These are phyloP conservation scores for Psilanteris sp. DNA, from an alignment of 1,140 invertebrate species.

Conservation along the genomic window DNA sequence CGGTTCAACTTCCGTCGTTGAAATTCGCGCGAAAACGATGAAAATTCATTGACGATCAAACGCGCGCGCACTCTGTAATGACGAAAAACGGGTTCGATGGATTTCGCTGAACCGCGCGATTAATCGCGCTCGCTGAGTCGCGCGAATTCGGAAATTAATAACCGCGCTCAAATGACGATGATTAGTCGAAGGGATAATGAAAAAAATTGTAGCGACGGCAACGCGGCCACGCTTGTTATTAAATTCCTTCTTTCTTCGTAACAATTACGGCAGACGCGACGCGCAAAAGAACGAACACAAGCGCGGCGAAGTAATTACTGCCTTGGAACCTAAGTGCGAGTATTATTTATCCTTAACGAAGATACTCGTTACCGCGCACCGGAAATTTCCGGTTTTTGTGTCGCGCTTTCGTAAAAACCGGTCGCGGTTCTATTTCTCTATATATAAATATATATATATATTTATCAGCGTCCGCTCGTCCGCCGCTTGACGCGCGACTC, in stretches of 20 bases:
- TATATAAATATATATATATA: constrained; percentile 30
- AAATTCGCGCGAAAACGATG: too few relatives aligned
- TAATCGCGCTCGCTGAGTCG: too few relatives aligned
- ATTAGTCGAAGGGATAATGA: too few relatives aligned
- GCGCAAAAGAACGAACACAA: constrained; percentile 21
- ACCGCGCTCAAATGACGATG: not conserved
- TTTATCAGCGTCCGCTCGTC: too few relatives aligned
- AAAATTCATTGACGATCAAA: too few relatives aligned
- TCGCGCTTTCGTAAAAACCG: constrained; percentile 21
- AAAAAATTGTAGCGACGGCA: constrained; percentile 9
- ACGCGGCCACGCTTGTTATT: constrained; percentile 23
- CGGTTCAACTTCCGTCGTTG: too few relatives aligned
- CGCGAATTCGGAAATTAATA: constrained; percentile 3
- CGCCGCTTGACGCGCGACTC: constrained; percentile 23
- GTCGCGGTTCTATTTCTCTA: constrained; percentile 39
- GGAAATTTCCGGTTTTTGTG: constrained; percentile 48
- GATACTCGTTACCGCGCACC: constrained; percentile 38
- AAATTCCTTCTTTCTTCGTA: constrained; percentile 31
- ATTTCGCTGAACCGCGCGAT: too few relatives aligned
- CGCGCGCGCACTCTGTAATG: too few relatives aligned
- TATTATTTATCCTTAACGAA: constrained; percentile 43
- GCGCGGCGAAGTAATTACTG: constrained; percentile 43
- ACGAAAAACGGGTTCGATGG: too few relatives aligned
- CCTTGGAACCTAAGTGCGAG: constrained; percentile 27
- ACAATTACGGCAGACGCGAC: constrained; percentile 34